phyloP scores from a whole-genome alignment of 1,140 invertebrate genomes.

The Rhopalosiphum padi region DNA sequence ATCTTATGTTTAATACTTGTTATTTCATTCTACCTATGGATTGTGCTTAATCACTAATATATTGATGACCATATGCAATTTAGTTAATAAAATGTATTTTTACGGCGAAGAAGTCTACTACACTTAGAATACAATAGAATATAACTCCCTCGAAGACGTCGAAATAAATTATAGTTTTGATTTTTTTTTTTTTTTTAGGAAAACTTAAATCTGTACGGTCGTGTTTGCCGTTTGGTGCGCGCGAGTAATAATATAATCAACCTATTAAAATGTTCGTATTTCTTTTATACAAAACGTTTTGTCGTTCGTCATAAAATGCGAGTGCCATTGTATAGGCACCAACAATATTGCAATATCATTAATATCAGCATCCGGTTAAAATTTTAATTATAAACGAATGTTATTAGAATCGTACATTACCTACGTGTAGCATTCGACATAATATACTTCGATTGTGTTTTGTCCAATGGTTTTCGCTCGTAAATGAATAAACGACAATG shows the following conservation, averaged over 20 bases:
- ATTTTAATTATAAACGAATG: background rate
- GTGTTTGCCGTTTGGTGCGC: too few species aligned
- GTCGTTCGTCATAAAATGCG: background rate
- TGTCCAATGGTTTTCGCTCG: background rate
- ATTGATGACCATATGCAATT: background rate
- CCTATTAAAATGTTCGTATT: background rate
- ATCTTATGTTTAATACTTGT: background rate
- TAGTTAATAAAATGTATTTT: background rate
- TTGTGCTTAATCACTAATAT: background rate
- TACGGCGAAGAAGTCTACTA: background rate
- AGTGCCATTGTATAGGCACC: background rate
- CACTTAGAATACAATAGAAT: background rate
- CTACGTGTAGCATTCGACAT: background rate
- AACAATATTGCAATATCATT: background rate
- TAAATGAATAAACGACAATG: background rate
- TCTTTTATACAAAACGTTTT: background rate
- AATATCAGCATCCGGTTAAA: conserved; percentile 15
- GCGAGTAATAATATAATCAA: background rate
- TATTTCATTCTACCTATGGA: background rate
- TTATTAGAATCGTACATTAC: background rate
- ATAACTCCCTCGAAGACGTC: background rate
- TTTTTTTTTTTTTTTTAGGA: background rate
- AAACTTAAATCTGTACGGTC: background rate
- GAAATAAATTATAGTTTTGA: background rate
- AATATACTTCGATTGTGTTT: background rate